Evolutionary conservation across 64 coral and sea anemone species (phyloP), one percentile per base, ranked within the genome.

Genomic region (Cladopsammia gracilis): DNA sequence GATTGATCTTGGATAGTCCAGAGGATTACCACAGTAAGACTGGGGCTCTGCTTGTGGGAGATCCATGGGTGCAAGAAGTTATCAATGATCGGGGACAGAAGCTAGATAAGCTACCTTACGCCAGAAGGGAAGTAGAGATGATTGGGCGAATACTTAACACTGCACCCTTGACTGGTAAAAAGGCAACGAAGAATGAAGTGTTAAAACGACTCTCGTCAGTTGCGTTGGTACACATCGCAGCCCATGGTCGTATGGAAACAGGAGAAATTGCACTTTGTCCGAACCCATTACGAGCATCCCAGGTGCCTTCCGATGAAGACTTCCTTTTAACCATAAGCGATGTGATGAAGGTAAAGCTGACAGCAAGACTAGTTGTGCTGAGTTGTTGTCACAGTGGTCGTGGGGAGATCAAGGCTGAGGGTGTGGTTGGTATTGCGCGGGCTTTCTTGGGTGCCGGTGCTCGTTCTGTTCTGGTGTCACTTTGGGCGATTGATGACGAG

Each of bases 321-420:
- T 87, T 26, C 13, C 14, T 85, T 15, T 69, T 85, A 62, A 85
- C 82, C 9, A 85, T 85, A 5, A 69, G 18, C 0, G 83, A 87
- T 24, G 68, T 49, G 44, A 20, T 70, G 11, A 42, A 87, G 6
- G 50, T 16, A 43, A 51, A 49, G 71, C 46, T 87, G 26, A 16
- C 15, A 11, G 67, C 85, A 13, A 34, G 65, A 15, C 43, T 86
- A 10, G 83, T 86, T 7, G 83, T 86, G 64, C 64, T 86, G 4
- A 71, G 62, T n/a, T 86, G 62, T 42, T 86, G 83, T 71, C 78
- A 82, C 10, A 86, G 83, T 45, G 83, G 62, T 54, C 62, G 62
- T 52, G 83, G 64, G 13, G 83, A 86, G 20, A 86, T 56, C 23
- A 86, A 71, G 14, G 20, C 83, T 20, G 83, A 86, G 13, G 83